Percentiles rank a stretch among this genome's conserved stretches.
Conservation (phyloP, 1,140 invertebrate species). For the Drosophila suzukii region DNA sequence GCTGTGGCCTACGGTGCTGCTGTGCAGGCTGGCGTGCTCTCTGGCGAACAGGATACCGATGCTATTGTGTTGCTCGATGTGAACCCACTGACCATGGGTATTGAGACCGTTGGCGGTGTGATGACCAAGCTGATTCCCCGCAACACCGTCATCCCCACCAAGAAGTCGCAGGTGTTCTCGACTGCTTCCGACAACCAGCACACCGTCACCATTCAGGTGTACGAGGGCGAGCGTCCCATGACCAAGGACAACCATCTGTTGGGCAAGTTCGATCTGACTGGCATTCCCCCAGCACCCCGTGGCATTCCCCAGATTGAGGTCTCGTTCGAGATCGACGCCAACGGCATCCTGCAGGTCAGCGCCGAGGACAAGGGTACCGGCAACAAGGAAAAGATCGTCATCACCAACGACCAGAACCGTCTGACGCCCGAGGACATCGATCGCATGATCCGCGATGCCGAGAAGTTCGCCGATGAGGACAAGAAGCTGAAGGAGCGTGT, state of each 20-base stretch:
- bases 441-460: slow-evolving; percentile 99
- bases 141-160: slow-evolving; percentile 99
- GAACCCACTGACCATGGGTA: slow-evolving; percentile 99
- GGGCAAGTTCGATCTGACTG: slow-evolving; percentile 99
- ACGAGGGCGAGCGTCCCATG: slow-evolving; percentile 99
- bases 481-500: slow-evolving; percentile 98
- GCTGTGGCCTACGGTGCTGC: slow-evolving; percentile 99
- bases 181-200: slow-evolving; percentile 99
- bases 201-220: slow-evolving; percentile 99
- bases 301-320: slow-evolving; percentile 99
- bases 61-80: slow-evolving; percentile 99
- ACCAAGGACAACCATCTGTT: slow-evolving; percentile 99
- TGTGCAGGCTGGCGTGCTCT: slow-evolving; percentile 97
- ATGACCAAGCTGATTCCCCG: slow-evolving; percentile 99
- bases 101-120: slow-evolving; percentile 99
- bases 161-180: slow-evolving; percentile 99
- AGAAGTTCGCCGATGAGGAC: slow-evolving; percentile 99
- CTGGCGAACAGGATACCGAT: slow-evolving; percentile 96
- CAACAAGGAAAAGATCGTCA: slow-evolving; percentile 99
- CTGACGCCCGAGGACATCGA: slow-evolving; percentile 99
- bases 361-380: slow-evolving; percentile 99
- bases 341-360: slow-evolving; percentile 98
- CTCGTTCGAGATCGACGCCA: slow-evolving; percentile 99
- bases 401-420: slow-evolving; percentile 99
- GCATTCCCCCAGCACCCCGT: slow-evolving; percentile 98